Evolutionary conservation across 1,140 invertebrate genomes (phyloP).

Genomic region (Zelostemma sp.): DNA sequence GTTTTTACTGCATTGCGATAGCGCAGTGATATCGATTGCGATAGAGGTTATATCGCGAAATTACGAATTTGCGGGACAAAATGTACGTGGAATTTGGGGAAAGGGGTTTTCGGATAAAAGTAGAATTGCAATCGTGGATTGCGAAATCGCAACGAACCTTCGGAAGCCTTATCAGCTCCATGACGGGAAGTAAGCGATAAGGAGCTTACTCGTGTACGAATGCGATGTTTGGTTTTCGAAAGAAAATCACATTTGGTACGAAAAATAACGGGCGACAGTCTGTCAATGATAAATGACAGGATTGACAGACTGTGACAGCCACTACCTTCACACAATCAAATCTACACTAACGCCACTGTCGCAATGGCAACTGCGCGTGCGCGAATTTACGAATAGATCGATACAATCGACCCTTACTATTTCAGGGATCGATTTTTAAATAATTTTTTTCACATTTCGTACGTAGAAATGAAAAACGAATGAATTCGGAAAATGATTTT

Average conservation of each 20-base stretch:
- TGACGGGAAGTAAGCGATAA: conserved; percentile 17
- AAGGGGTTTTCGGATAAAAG: too few relatives aligned
- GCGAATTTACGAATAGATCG: not conserved
- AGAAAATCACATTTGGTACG: conserved; percentile 26
- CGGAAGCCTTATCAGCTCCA: conserved; percentile 37
- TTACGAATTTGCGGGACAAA: too few relatives aligned
- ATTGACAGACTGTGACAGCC: conserved; percentile 6
- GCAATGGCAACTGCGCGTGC: not conserved
- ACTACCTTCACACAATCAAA: conserved; percentile 25
- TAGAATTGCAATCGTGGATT: conserved; percentile 8
- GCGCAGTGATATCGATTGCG: too few relatives aligned
- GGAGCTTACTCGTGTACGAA: conserved; percentile 21
- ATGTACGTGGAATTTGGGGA: too few relatives aligned
- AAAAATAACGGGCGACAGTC: conserved; percentile 22
- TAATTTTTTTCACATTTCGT: too few relatives aligned
- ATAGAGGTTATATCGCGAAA: too few relatives aligned
- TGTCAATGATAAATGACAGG: conserved; percentile 13
- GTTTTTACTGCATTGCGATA: too few relatives aligned
- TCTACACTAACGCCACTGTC: conserved; percentile 31
- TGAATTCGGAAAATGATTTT: too few relatives aligned
- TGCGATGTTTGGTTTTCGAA: conserved; percentile 25
- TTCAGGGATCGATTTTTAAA: too few relatives aligned
- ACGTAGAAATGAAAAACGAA: too few relatives aligned
- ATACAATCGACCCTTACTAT: not conserved
- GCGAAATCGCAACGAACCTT: conserved; percentile 26